phyloP scores from a whole-genome alignment of 1,140 invertebrate genomes.

The Portunus trituberculatus region DNA sequence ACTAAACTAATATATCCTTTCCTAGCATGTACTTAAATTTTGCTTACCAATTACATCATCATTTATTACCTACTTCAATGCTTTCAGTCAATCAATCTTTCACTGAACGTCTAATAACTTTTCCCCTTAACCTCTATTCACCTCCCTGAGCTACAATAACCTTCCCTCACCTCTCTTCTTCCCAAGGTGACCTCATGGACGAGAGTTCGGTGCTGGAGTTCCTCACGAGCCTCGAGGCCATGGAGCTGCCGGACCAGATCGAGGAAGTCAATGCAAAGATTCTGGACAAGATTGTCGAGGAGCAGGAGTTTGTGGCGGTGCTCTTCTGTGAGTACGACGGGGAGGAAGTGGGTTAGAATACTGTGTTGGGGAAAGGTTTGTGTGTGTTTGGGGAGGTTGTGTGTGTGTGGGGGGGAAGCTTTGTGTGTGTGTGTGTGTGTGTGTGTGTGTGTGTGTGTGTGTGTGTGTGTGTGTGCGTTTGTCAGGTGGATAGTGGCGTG shows the following conservation, averaged over 20 bases:
- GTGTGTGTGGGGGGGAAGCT: background rate
- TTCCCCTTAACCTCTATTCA: background rate
- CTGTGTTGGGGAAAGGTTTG: background rate
- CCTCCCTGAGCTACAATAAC: background rate
- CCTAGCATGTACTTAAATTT: no score
- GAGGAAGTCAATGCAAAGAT: constrained; percentile 97
- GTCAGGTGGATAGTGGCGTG: no score
- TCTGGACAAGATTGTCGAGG: constrained; percentile 93
- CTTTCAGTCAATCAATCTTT: no score
- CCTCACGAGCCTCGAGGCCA: constrained; percentile 94
- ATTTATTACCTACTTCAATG: no score
- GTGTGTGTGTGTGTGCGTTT: background rate
- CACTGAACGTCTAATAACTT: no score
- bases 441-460: background rate
- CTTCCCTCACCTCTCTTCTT: background rate
- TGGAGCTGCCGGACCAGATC: constrained; percentile 96
- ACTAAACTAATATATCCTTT: no score
- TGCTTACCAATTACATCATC: no score
- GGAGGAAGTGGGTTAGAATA: background rate
- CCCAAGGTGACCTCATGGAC: constrained; percentile 94
- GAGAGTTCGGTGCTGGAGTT: constrained; percentile 94
- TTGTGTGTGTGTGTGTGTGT: background rate
- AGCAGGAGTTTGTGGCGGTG: constrained; percentile 94
- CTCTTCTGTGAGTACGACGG: constrained; percentile 92
- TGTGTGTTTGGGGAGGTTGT: background rate